phyloP scores from a whole-genome alignment of 1,140 invertebrate species.

The Anastatus disparis region DNA sequence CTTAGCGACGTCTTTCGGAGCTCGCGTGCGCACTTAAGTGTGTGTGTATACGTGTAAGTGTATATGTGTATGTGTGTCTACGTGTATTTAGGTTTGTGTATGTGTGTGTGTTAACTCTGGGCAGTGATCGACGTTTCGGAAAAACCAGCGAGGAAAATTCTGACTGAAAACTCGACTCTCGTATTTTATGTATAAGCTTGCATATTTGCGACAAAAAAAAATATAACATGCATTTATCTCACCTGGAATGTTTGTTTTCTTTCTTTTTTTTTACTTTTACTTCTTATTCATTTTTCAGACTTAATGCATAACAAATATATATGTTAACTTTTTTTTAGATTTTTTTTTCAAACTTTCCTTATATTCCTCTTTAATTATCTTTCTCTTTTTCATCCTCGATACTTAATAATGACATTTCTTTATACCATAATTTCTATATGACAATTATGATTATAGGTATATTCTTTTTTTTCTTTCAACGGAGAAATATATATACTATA shows the following conservation, averaged over 20 bases:
- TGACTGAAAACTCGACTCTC: neutral
- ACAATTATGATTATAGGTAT: conserved; percentile 27
- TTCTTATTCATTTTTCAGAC: neutral
- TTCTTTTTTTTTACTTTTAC: neutral
- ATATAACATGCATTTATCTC: too few species aligned
- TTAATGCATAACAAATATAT: neutral
- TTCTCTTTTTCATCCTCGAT: neutral
- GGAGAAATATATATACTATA: conserved; percentile 27
- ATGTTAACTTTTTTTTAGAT: neutral
- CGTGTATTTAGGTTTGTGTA: neutral
- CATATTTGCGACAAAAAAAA: neutral
- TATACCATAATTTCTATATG: conserved; percentile 28
- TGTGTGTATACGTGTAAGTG: neutral
- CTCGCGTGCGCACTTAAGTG: too few species aligned
- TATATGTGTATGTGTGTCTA: too few species aligned
- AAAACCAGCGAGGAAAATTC: conserved; percentile 1
- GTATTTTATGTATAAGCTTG: neutral
- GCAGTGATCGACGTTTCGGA: conserved; percentile 34
- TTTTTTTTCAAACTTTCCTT: neutral
- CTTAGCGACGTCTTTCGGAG: neutral
- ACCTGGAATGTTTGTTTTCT: conserved; percentile 4
- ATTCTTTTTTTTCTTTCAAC: conserved; percentile 10
- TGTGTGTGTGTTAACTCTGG: neutral
- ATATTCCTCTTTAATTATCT: too few species aligned
- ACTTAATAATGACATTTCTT: conserved; percentile 3